A percentile compares a stretch with the other conserved stretches of the same genome.
Conservation (phyloP, 2,113 vertebrate genomes). For the Cebus imitator region DNA sequence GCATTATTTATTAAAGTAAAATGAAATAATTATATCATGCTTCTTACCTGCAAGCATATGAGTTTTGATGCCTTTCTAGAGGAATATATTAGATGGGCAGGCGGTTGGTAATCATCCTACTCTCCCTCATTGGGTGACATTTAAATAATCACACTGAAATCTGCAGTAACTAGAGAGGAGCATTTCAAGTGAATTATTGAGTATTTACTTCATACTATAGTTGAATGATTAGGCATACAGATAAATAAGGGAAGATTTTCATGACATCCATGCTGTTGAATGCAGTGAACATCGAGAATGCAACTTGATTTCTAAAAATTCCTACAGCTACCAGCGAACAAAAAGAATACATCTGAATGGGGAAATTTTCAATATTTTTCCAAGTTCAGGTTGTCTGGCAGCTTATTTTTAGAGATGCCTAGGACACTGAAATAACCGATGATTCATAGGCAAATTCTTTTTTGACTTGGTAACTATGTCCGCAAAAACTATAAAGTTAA, state of each 20-base stretch:
- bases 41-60: background rate
- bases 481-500: background rate
- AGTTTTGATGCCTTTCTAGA: background rate
- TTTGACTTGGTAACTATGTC: constrained; percentile 27
- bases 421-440: background rate
- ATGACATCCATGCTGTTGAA: background rate
- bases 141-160: background rate
- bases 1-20: background rate
- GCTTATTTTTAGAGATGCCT: background rate
- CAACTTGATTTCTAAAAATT: background rate
- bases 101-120: background rate
- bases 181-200: background rate
- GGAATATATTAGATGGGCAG: background rate
- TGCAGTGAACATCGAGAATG: background rate
- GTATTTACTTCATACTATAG: background rate
- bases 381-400: background rate
- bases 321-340: background rate
- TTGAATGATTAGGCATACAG: background rate
- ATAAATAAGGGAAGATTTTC: background rate
- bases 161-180: background rate
- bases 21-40: background rate
- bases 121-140: background rate
- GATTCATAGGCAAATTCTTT: background rate
- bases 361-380: background rate
- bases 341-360: background rate